Percentiles rank a stretch among this genome's conserved stretches.
These are phyloP conservation scores for Chrysogorgia sp. DNA, from an alignment of 92 coral and sea anemone species.

Conservation along the genomic window DNA sequence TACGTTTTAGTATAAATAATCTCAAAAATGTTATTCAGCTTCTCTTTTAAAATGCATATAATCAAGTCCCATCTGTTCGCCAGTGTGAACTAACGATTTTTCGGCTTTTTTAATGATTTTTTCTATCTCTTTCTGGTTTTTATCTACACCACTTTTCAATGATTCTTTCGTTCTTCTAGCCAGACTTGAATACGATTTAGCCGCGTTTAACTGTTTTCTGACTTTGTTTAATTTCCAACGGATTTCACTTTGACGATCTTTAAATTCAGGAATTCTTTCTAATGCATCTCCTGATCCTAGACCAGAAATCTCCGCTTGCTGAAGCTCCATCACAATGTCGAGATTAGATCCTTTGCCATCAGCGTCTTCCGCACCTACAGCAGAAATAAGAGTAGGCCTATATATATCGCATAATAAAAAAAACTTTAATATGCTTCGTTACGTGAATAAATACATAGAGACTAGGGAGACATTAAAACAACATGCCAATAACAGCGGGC, in stretches of 20 bases:
- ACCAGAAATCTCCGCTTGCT: constrained; percentile 39
- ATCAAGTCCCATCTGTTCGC: constrained; percentile 90
- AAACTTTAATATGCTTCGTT: too few relatives aligned
- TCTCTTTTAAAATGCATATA: constrained; percentile 80
- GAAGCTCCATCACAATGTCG: constrained; percentile 41
- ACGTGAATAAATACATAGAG: too few relatives aligned
- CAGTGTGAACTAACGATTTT: constrained; percentile 75
- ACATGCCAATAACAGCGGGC: too few relatives aligned
- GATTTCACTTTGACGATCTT: constrained; percentile 64
- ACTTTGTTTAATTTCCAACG: constrained; percentile 92
- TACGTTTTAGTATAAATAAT: background rate
- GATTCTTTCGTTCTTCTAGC: constrained; percentile 67
- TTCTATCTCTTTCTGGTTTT: constrained; percentile 63
- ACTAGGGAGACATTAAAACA: too few relatives aligned
- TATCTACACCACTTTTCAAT: constrained; percentile 44
- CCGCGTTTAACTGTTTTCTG: constrained; percentile 73
- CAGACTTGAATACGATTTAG: constrained; percentile 76
- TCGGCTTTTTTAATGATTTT: constrained; percentile 82
- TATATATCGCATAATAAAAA: too few relatives aligned
- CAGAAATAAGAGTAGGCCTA: background rate
- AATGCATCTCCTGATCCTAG: constrained; percentile 37
- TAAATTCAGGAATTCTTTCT: constrained; percentile 65
- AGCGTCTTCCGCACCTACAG: constrained; percentile 19
- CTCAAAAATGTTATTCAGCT: constrained; percentile 4
- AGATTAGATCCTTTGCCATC: constrained; percentile 32